Evolutionary conservation across 2,113 vertebrate species (phyloP).

Genomic region (Puntigrus tetrazona): DNA sequence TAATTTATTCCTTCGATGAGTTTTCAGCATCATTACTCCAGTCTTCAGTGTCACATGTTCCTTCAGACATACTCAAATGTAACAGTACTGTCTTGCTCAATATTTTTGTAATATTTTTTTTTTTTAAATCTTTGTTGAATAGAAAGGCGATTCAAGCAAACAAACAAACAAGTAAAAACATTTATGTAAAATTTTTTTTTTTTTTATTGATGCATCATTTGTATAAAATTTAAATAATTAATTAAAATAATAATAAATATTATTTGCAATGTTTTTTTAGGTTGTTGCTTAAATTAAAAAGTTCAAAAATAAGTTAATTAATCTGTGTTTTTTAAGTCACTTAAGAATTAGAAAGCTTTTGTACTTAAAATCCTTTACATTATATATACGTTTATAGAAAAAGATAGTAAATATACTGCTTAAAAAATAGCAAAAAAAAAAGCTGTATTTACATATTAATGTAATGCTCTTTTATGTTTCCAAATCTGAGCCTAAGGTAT

Average conservation of each 20-base stretch:
- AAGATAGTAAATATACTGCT: not conserved
- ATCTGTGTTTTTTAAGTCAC: not conserved
- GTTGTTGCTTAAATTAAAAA: no score
- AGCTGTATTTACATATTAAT: not conserved
- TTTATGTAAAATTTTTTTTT: not conserved
- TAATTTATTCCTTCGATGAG: not conserved
- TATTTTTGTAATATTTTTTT: not conserved
- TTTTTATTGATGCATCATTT: not conserved
- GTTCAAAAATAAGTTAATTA: not conserved
- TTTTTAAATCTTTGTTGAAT: not conserved
- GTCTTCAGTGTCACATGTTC: not conserved
- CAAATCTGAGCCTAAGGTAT: not conserved
- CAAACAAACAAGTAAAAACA: not conserved
- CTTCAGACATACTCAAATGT: not conserved
- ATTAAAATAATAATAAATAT: not conserved
- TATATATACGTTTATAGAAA: not conserved
- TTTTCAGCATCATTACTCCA: not conserved
- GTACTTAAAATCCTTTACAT: not conserved
- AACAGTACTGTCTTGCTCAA: not conserved
- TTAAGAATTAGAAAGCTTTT: not conserved
- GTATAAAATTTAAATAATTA: not conserved
- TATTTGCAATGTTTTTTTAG: no score
- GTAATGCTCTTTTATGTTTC: not conserved
- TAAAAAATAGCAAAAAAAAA: not conserved
- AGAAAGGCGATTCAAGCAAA: not conserved